Base-by-base conservation (phyloP, 2,113 vertebrate genomes). In the Lepidothrix coronata region DNA sequence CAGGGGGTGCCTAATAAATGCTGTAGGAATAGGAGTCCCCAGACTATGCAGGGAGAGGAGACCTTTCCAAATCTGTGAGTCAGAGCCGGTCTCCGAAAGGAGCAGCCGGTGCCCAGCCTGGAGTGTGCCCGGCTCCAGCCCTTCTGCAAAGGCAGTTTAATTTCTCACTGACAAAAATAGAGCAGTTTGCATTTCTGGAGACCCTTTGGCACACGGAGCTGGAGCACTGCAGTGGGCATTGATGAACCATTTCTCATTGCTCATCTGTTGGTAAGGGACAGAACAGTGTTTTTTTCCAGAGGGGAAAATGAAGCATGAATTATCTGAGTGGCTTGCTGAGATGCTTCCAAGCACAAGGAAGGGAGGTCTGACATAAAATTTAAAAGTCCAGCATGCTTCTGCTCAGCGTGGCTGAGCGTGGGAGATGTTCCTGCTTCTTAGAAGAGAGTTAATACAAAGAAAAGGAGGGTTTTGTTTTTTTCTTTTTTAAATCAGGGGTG, bases 141-240 rank as follows among this genome's bases (percentile, higher is more conserved):
- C 6, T 55, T 67, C 74, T 88, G 79, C 83, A 72, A 5, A 2
- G 4, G 52, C 67, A 43, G 33, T 27, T 75, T 22, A 17, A 57
- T 85, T 87, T 81, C 81, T 84, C 51, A 10, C 43, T 43, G 59
- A 33, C 1, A 6, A 31, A 86, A 90, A 46, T 4, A 67, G n/a
- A 67, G 4, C 10, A 20, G 19, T 72, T 92, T 85, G 72, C 22
- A 3, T 90, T 80, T 73, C 43, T 75, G 89, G 76, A 73, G 79
- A 72, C 67, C 67, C 44, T 83, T 76, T 61, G 41, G 11, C 67
- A n/a, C 0, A 0, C 0, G 0, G n/a, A 75, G 80, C 81, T 81
- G 68, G 81, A 72, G 54, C 14, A 7, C 51, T 58, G 28, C 52
- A 46, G 9, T 25, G 81, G 79, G 41, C 74, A 61, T 10, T 35